phyloP scores from a whole-genome alignment of 2,113 vertebrate genomes.

The Megalops atlanticus region DNA sequence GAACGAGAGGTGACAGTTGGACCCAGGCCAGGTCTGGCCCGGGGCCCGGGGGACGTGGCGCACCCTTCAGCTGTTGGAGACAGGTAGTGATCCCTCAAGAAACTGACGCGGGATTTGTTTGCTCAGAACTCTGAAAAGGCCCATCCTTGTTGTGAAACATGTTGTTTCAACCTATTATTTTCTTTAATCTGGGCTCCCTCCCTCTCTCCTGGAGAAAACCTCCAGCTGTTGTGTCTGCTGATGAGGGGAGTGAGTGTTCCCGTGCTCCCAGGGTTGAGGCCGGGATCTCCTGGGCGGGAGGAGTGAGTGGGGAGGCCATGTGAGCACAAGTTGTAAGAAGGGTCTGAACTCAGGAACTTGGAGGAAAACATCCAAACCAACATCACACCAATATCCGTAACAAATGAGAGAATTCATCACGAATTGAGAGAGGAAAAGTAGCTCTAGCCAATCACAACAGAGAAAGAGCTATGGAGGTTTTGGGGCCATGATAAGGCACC shows the following conservation, averaged over 20 bases:
- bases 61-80: neutral
- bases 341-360: neutral
- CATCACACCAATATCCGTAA: neutral
- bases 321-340: neutral
- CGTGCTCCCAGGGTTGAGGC: neutral
- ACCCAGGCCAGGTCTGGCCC: neutral
- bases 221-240: neutral
- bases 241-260: neutral
- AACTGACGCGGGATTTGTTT: constrained; percentile 29
- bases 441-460: too few species aligned
- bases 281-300: neutral
- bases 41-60: neutral
- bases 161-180: constrained; percentile 38
- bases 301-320: too few species aligned
- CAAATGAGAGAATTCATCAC: neutral
- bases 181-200: neutral
- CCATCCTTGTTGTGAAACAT: constrained; percentile 30
- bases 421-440: neutral
- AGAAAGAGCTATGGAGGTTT: too few species aligned
- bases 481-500: too few species aligned
- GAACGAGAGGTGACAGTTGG: constrained; percentile 34
- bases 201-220: neutral
- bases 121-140: constrained; percentile 36
- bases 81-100: neutral
- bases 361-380: neutral